phyloP scores from a whole-genome alignment of 35 echinoderm and acorn worm genomes.

The Strongylocentrotus purpuratus region DNA sequence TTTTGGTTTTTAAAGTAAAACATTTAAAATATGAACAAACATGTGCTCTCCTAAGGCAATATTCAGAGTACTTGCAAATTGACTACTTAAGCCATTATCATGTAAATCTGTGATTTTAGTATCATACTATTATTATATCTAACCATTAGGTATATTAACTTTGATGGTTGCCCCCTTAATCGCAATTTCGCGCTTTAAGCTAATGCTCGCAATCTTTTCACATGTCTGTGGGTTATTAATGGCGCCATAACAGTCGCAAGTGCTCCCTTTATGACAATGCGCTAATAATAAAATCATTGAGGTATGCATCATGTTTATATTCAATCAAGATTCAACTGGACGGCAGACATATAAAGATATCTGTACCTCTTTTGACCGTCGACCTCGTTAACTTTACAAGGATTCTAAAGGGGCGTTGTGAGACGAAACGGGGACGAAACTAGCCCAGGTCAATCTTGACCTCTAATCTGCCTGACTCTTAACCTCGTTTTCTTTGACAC shows the following conservation, averaged over 20 bases:
- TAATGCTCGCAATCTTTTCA: too few relatives aligned
- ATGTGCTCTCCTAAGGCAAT: too few relatives aligned
- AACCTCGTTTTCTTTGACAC: not conserved
- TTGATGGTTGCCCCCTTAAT: too few relatives aligned
- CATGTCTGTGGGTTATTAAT: not conserved
- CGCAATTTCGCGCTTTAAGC: too few relatives aligned
- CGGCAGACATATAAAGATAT: not conserved
- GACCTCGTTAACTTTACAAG: not conserved
- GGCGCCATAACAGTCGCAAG: not conserved
- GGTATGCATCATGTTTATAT: not conserved
- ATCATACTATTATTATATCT: too few relatives aligned
- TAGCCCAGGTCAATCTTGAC: not conserved
- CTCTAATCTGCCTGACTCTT: not conserved
- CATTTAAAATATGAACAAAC: too few relatives aligned
- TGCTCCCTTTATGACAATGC: not conserved
- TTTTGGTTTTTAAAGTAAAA: too few relatives aligned
- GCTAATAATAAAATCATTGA: not conserved
- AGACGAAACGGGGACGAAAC: not conserved
- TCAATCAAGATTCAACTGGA: not conserved
- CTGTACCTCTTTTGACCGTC: not conserved
- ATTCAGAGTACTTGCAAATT: too few relatives aligned
- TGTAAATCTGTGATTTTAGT: too few relatives aligned
- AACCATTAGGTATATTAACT: too few relatives aligned
- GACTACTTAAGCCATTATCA: too few relatives aligned
- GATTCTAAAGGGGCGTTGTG: not conserved